Evolutionary conservation across 1,140 invertebrate species (phyloP), one percentile per base, ranked within the genome.

Genomic region (Drosophila varians): DNA sequence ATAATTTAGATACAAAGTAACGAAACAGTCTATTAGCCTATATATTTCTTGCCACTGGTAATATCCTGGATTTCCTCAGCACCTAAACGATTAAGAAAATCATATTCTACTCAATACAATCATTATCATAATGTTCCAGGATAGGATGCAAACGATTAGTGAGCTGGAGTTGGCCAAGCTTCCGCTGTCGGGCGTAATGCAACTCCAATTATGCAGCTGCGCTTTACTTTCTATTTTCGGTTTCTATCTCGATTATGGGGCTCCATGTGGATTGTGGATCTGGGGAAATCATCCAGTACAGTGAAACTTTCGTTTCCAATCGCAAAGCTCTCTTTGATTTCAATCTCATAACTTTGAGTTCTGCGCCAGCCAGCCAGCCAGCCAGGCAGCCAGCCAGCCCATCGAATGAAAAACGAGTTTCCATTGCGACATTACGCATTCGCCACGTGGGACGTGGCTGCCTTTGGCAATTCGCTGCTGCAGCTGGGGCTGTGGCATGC

Each of bases 191-290:
- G 49, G 45, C 42, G 56, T 72, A 51, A 77, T 56, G 71, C 72
- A 78, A 56, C 52, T 69, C 40, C 82, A 80, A 69, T 84, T 68
- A 79, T 57, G 65, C 80, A 73, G 61, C 76, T 83, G 72, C 78
- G 73, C 58, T 86, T 87, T 62, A 87, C 80, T 86, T 86, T 86
- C 80, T 86, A 77, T 74, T 73, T 83, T 83, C 19, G 21, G 74
- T 43, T 60, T 54, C 49, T 73, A 65, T 28, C 61, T 60, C 56
- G 73, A 77, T 78, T 74, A 78, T 62, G 55, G 26, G 42, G 47
- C 34, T 53, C 74, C 25, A 57, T 61, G 54, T 58, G 60, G 34
- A 52, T n/a, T 61, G 54, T 58, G 60, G 34, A 52, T n/a, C 26
- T 26, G 25, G 36, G 62, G 58, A 65, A 66, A 66, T 66, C 58